These are phyloP conservation scores for Phallusia fumigata DNA, from an alignment of 23 tunicate species.

Conservation along the genomic window DNA sequence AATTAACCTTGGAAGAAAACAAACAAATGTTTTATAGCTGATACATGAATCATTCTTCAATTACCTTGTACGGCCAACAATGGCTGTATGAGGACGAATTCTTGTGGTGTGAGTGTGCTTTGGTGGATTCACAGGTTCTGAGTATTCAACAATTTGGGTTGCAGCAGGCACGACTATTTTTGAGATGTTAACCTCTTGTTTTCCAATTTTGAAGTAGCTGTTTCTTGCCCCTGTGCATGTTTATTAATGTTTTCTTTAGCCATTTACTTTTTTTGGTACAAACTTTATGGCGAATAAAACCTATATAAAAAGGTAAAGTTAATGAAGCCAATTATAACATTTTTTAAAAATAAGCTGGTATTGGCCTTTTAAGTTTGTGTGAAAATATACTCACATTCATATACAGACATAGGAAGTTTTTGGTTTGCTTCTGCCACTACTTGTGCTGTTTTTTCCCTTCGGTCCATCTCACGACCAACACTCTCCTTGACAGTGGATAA, in stretches of 20 bases:
- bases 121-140: not conserved
- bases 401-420: slow-evolving; percentile 52
- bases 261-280: too few relatives aligned
- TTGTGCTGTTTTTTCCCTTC: slow-evolving; percentile 62
- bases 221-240: slow-evolving; percentile 52
- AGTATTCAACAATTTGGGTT: slow-evolving; percentile 34
- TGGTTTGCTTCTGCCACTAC: slow-evolving; percentile 51
- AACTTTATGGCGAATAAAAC: too few relatives aligned
- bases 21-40: not conserved
- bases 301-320: too few relatives aligned
- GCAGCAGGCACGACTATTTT: slow-evolving; percentile 58
- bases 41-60: too few relatives aligned
- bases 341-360: too few relatives aligned
- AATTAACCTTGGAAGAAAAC: too few relatives aligned
- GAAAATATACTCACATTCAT: slow-evolving; percentile 78
- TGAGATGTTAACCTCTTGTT: slow-evolving; percentile 53
- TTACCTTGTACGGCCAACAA: slow-evolving; percentile 23
- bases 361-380: too few relatives aligned
- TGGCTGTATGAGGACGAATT: slow-evolving; percentile 60
- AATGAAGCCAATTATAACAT: not conserved
- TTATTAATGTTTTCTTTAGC: too few relatives aligned
- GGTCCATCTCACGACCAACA: slow-evolving; percentile 63
- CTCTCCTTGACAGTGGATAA: slow-evolving; percentile 76
- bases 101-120: slow-evolving; percentile 11
- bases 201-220: slow-evolving; percentile 55